Percentiles rank a stretch among this genome's conserved stretches.
Conservation (phyloP, 2,888 invertebrate species). For the Andrena hattorfiana region DNA sequence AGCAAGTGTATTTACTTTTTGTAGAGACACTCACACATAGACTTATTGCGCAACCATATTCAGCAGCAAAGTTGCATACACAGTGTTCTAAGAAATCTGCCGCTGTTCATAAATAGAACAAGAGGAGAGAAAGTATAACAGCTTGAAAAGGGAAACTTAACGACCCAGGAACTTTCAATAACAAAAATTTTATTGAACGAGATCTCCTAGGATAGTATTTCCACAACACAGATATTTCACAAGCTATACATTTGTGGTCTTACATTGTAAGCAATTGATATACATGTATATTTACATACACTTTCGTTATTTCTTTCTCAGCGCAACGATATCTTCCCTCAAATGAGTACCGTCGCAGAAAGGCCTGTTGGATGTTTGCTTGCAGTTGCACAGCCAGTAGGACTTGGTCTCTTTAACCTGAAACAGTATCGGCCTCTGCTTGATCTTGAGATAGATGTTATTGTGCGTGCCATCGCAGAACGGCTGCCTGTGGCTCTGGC, state of each 20-base stretch:
- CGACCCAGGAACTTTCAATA: neutral
- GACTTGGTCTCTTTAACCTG: slow-evolving; percentile 94
- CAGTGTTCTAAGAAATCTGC: no score
- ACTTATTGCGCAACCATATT: no score
- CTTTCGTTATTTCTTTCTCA: slow-evolving; percentile 13
- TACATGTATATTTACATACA: neutral
- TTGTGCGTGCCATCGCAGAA: slow-evolving; percentile 98
- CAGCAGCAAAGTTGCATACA: no score
- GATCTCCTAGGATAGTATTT: neutral
- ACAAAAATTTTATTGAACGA: slow-evolving; percentile 1
- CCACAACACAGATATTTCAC: neutral
- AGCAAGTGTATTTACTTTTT: no score
- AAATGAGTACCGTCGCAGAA: slow-evolving; percentile 99
- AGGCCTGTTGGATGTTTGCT: slow-evolving; percentile 96
- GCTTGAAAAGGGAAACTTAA: neutral
- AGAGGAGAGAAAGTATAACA: neutral
- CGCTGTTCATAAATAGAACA: no score
- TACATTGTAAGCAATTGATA: neutral
- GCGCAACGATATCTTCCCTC: slow-evolving; percentile 85
- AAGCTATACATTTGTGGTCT: neutral
- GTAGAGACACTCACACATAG: no score
- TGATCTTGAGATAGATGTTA: slow-evolving; percentile 90
- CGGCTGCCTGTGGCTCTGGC: slow-evolving; percentile 96
- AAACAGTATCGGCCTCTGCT: slow-evolving; percentile 92
- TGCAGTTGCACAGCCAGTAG: slow-evolving; percentile 99